Evolutionary conservation across 2,113 vertebrate species (phyloP), one percentile per base, ranked within the genome.

Genomic region (Salvelinus fontinalis): DNA sequence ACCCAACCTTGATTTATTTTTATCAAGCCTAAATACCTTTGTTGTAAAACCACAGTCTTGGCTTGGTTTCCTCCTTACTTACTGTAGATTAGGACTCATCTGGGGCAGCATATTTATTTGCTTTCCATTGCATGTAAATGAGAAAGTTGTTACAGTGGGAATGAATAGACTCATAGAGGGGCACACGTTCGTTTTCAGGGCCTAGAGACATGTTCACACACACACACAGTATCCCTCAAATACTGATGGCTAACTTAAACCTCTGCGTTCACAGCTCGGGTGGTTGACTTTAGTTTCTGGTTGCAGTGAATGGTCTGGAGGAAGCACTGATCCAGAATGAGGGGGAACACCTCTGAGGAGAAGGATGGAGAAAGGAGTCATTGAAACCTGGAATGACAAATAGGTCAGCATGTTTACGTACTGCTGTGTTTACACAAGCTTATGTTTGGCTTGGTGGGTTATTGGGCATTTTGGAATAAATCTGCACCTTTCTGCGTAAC

Each of bases 341-440:
- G 93, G 92, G 39, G 92, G 92, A 93, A 92, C 91, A 91, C 93
- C 91, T 92, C 87, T 87, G 89, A 92, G 93, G 88, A 93, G 92
- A 85, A 78, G 83, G 85, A 83, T 86, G 80, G 90, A 94, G 88
- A 94, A 94, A 94, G 93, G 78, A 89, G 76, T 90, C 93, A 93
- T 94, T 94, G 86, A 94, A 89, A 91, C 78, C 79, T 85, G 89
- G 91, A 92, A 91, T 93, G 93, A 93, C 93, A 92, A 92, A 94
- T 92, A 92, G 91, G 87, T 87, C 84, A 89, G 88, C 89, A 88
- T 94, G 92, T 93, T 91, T 93, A 91, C 88, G 83, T 86, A 88
- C 75, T 54, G 87, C 88, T 77, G 85, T 93, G 91, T 93, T 93
- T 91, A 91, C 89, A 90, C 88, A 93, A 89, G 86, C 90, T 86